These are phyloP conservation scores for Phylloscopus whistleri DNA, from an alignment of 2,113 vertebrate species.

Conservation along the genomic window DNA sequence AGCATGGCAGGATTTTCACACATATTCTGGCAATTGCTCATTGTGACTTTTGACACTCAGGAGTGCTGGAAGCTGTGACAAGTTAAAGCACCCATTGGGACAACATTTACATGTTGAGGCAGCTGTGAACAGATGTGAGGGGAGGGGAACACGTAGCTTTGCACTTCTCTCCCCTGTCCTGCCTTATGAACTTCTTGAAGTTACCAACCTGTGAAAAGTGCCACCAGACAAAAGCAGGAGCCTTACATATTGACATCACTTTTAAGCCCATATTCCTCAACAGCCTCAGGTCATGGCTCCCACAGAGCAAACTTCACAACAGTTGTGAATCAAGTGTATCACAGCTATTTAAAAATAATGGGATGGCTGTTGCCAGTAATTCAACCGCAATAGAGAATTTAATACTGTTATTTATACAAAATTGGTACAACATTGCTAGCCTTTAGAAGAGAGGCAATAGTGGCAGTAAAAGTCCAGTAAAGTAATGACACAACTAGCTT, in stretches of 20 bases:
- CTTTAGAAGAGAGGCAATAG: neutral
- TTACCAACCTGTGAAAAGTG: neutral
- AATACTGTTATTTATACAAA: conserved; percentile 15
- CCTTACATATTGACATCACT: neutral
- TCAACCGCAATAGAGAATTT: neutral
- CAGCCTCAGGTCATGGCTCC: neutral
- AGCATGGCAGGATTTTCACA: neutral
- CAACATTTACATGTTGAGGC: neutral
- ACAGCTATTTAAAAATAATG: neutral
- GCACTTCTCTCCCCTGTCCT: neutral
- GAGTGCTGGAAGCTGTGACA: neutral
- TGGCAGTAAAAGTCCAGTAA: neutral
- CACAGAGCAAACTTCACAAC: neutral
- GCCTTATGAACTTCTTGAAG: neutral
- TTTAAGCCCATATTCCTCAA: neutral
- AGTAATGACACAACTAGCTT: neutral
- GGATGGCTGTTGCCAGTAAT: neutral
- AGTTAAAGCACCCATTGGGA: neutral
- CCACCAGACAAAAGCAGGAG: accelerated
- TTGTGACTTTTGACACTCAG: neutral
- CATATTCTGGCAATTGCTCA: neutral
- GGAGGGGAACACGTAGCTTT: accelerated
- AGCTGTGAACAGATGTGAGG: neutral
- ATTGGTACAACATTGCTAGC: neutral
- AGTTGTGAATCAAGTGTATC: neutral